Evolutionary conservation across 2,888 invertebrate genomes (phyloP).

Genomic region (Stegana nigrithorax): DNA sequence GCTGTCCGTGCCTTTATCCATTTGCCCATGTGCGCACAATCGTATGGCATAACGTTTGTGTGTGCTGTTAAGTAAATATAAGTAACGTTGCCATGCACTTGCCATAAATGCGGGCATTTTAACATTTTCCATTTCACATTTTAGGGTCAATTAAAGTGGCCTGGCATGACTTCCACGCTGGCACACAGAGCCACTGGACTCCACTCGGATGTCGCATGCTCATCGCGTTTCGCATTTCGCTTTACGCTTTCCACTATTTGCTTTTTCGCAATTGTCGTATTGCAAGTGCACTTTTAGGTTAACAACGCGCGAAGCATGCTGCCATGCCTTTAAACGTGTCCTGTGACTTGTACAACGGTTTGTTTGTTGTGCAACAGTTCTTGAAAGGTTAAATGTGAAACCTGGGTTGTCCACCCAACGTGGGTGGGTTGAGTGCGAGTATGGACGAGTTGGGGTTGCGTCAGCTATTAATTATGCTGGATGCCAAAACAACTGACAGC

Average conservation of each 20-base stretch:
- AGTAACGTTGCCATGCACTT: neutral
- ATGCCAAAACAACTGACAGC: neutral
- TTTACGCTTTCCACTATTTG: neutral
- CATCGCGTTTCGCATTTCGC: neutral
- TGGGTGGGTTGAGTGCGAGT: neutral
- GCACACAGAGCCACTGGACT: too few relatives aligned
- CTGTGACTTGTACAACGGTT: too few relatives aligned
- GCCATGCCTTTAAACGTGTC: too few relatives aligned
- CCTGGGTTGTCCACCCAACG: too few relatives aligned
- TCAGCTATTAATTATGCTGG: conserved; percentile 1
- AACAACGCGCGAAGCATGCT: too few relatives aligned
- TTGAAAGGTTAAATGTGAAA: neutral
- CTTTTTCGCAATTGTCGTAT: neutral
- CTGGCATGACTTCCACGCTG: too few relatives aligned
- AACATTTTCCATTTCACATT: conserved; percentile 1
- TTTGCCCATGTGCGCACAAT: neutral
- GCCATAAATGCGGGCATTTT: conserved; percentile 6
- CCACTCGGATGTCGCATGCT: too few relatives aligned
- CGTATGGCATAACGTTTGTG: neutral
- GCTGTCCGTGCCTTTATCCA: neutral
- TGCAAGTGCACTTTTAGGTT: too few relatives aligned
- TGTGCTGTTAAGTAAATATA: too few relatives aligned
- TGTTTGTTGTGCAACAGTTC: neutral
- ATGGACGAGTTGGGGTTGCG: neutral
- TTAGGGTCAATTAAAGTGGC: conserved; percentile 7